Conservation (phyloP, 2,113 vertebrate species). For the Clupea harengus region DNA sequence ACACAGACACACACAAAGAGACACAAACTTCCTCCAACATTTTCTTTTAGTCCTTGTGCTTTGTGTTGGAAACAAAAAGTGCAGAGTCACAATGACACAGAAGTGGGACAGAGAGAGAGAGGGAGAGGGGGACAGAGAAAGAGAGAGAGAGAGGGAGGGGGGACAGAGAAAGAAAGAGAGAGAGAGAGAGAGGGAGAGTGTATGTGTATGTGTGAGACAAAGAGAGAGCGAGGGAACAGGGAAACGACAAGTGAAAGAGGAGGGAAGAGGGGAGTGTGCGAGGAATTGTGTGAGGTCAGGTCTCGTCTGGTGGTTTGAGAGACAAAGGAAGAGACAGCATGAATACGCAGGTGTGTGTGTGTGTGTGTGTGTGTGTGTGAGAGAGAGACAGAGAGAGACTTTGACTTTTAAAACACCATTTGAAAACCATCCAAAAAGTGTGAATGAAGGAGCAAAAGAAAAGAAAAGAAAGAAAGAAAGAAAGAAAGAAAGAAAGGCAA, state of each 20-base stretch:
- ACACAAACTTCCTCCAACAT: slow-evolving; percentile 37
- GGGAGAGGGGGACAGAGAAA: background rate
- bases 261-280: background rate
- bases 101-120: background rate
- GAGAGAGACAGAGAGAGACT: no score
- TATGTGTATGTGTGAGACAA: background rate
- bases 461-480: no score
- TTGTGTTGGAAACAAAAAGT: slow-evolving; percentile 20
- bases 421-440: no score
- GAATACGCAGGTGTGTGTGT: background rate
- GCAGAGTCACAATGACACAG: slow-evolving; percentile 42
- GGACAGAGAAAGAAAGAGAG: background rate
- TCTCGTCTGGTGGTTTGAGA: no score
- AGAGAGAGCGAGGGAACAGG: background rate
- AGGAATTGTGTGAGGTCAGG: background rate
- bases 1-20: background rate
- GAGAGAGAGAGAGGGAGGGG: background rate
- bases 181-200: background rate
- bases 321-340: background rate
- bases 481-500: no score
- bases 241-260: background rate
- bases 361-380: slow-evolving; percentile 2
- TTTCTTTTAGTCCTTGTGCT: background rate
- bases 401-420: no score
- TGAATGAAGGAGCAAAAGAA: no score